These are phyloP conservation scores for Coleophora flavipennella DNA, from an alignment of 2,888 invertebrate genomes.

Conservation along the genomic window DNA sequence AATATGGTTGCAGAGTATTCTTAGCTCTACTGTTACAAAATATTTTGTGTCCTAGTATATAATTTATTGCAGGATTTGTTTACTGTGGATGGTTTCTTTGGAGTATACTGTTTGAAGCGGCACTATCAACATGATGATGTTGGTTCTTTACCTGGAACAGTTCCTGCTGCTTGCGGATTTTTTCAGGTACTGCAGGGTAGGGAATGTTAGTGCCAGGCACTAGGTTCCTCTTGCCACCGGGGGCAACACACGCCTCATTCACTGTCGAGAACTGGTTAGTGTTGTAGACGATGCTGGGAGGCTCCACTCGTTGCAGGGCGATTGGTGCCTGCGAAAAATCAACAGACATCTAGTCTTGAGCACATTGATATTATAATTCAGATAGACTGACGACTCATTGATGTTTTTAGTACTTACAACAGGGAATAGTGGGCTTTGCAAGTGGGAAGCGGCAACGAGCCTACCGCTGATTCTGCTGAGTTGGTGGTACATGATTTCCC, in stretches of 20 bases:
- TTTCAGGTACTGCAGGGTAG: conserved; percentile 44
- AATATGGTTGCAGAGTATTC: too few species aligned
- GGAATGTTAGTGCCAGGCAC: conserved; percentile 60
- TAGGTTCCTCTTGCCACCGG: conserved; percentile 36
- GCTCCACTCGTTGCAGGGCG: conserved; percentile 59
- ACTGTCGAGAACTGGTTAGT: conserved; percentile 56
- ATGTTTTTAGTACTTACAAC: conserved; percentile 42
- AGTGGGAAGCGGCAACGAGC: conserved; percentile 46
- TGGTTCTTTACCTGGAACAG: conserved; percentile 48
- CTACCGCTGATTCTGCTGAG: conserved; percentile 56
- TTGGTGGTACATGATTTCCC: conserved; percentile 55
- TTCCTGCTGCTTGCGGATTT: conserved; percentile 43
- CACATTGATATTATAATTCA: conserved; percentile 4
- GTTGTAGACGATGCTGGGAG: conserved; percentile 49
- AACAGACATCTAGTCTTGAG: conserved; percentile 2
- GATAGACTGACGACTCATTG: neutral
- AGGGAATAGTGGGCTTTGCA: conserved; percentile 60
- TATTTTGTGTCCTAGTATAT: too few species aligned
- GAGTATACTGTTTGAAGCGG: neutral
- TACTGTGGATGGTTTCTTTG: neutral
- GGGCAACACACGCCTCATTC: conserved; percentile 40
- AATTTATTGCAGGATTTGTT: too few species aligned
- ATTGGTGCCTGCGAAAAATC: conserved; percentile 43
- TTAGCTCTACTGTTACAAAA: too few species aligned
- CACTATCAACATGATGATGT: too few species aligned